Evolutionary conservation across 2,888 invertebrate genomes (phyloP).

Genomic region (Stomorhina lunata): DNA sequence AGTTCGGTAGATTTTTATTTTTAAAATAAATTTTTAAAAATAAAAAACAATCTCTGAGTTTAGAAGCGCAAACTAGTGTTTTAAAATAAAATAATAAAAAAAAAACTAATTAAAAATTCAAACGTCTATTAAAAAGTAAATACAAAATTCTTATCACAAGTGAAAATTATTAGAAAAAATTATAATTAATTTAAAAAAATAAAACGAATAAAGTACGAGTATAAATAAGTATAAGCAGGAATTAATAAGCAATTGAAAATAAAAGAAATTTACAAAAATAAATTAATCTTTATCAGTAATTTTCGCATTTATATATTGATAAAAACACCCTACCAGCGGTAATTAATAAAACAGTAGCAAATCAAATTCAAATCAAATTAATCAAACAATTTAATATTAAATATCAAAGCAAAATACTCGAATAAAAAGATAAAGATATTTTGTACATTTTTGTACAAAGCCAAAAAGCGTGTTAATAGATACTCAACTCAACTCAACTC

Average conservation of each 20-base stretch:
- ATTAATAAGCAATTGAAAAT: neutral
- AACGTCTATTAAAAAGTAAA: neutral
- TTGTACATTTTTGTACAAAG: no score
- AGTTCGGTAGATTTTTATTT: constrained; percentile 41
- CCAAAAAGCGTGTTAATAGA: neutral
- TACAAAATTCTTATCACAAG: constrained; percentile 2
- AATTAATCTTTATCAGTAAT: neutral
- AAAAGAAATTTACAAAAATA: neutral
- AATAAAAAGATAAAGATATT: neutral
- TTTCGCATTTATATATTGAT: neutral
- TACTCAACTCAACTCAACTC: neutral
- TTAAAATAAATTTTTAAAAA: neutral
- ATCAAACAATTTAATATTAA: neutral
- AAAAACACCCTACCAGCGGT: neutral
- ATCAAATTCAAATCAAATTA: neutral
- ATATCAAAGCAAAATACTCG: neutral
- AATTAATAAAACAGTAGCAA: neutral
- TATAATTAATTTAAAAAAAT: neutral
- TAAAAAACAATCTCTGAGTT: neutral
- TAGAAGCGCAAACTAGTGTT: constrained; percentile 5
- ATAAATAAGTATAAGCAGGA: neutral
- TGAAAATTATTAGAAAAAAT: neutral
- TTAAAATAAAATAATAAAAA: neutral
- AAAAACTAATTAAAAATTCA: neutral
- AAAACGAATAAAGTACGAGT: neutral